Percentiles rank a stretch among this genome's conserved stretches.
These are phyloP conservation scores for Falco biarmicus DNA, from an alignment of 2,797 vertebrate species.

Conservation along the genomic window DNA sequence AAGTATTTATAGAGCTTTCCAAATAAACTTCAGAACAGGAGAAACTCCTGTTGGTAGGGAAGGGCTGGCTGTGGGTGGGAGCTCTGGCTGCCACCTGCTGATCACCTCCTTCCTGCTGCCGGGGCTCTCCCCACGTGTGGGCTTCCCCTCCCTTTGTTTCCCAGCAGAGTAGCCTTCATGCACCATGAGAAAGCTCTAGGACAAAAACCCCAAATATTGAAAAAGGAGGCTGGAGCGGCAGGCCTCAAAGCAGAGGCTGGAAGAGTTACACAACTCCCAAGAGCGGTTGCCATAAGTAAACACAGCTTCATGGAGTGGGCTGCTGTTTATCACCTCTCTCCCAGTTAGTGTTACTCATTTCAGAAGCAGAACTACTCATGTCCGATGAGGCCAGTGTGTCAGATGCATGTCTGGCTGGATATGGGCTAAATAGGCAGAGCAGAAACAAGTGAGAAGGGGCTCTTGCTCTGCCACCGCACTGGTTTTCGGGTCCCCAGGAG, in stretches of 20 bases:
- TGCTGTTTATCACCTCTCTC: background rate
- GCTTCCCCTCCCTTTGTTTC: background rate
- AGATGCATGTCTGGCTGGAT: fast-evolving
- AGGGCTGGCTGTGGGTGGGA: background rate
- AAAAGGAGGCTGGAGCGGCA: background rate
- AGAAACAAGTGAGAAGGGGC: background rate
- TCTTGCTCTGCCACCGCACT: background rate
- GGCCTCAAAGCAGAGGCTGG: background rate
- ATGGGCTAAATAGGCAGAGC: background rate
- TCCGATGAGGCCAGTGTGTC: background rate
- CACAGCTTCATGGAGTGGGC: background rate
- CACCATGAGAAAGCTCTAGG: background rate
- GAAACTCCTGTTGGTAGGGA: background rate
- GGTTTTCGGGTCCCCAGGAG: background rate
- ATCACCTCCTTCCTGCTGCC: background rate
- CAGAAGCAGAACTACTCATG: background rate
- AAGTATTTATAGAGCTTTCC: conserved; percentile 32
- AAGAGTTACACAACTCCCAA: background rate
- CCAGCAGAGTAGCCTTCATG: background rate
- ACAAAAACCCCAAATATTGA: background rate
- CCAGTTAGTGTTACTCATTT: background rate
- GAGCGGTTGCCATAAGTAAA: background rate
- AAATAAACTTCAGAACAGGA: conserved; percentile 27
- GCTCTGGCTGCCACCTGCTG: background rate
- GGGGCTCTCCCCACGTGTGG: background rate